Percentiles rank a stretch among this genome's conserved stretches.
These are phyloP conservation scores for Grantiella picta DNA, from an alignment of 2,113 vertebrate genomes.

Conservation along the genomic window DNA sequence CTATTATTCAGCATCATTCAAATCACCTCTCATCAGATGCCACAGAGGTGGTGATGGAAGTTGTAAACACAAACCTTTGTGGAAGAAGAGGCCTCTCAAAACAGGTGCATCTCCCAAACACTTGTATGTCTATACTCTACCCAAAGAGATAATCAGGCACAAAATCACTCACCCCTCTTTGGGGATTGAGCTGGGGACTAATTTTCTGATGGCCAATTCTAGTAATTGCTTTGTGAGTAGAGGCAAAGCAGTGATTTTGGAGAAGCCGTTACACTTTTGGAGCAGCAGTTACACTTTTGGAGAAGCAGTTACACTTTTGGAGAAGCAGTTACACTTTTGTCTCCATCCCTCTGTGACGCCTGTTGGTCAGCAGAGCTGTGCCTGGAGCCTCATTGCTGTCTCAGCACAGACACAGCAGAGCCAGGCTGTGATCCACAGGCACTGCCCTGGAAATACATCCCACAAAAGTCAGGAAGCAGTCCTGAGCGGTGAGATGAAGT, in stretches of 20 bases:
- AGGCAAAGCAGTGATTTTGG: neutral
- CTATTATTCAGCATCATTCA: neutral
- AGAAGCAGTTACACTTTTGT: neutral
- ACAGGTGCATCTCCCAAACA: neutral
- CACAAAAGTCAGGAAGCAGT: neutral
- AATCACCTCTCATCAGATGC: neutral
- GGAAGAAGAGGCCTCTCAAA: constrained; percentile 14
- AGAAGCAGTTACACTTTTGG: neutral
- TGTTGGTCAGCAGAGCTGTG: neutral
- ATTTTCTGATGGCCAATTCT: neutral
- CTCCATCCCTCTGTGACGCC: neutral
- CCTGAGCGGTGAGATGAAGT: neutral
- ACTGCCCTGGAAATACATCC: neutral
- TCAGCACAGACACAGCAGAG: neutral
- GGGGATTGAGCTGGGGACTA: neutral
- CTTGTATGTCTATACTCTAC: neutral
- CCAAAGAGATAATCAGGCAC: neutral
- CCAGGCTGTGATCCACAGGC: neutral
- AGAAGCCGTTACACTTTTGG: neutral
- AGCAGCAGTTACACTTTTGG: neutral
- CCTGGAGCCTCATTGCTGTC: fast-evolving
- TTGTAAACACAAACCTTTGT: neutral
- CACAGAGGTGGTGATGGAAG: neutral
- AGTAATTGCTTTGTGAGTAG: neutral
- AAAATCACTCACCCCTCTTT: neutral